Conservation (phyloP, 2,888 invertebrate species). For the Germaria angustata region DNA sequence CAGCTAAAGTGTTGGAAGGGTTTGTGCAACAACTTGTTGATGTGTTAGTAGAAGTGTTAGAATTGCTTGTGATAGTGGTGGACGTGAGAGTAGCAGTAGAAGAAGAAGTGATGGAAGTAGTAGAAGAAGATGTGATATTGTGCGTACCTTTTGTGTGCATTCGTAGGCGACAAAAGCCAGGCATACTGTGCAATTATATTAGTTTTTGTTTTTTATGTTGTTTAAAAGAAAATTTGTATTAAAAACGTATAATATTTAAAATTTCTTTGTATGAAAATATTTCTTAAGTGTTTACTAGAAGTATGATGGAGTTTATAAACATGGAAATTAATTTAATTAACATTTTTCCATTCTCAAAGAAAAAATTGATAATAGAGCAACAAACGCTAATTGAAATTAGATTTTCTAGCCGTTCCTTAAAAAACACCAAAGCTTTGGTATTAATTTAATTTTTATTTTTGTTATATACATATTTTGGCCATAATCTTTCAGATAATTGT, state of each 20-base stretch:
- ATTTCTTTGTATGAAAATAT: not conserved
- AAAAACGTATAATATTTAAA: conserved; percentile 16
- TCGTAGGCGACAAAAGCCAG: conserved; percentile 98
- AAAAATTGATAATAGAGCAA: conserved; percentile 3
- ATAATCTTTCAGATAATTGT: no score
- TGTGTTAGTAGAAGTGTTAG: conserved; percentile 68
- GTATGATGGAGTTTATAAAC: not conserved
- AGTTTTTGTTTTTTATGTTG: conserved; percentile 58
- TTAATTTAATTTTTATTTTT: not conserved
- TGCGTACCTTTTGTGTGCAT: conserved; percentile 90
- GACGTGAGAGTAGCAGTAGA: conserved; percentile 72
- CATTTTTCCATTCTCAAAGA: not conserved
- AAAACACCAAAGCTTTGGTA: no score
- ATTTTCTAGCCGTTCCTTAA: no score
- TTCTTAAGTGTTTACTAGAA: not conserved
- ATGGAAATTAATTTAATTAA: not conserved
- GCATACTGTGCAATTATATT: conserved; percentile 87
- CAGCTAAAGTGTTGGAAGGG: conserved; percentile 60
- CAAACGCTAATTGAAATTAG: no score
- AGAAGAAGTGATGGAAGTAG: conserved; percentile 73
- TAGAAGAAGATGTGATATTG: conserved; percentile 79
- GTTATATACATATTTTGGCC: no score
- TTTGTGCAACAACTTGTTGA: conserved; percentile 65
- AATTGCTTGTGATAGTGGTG: conserved; percentile 75
- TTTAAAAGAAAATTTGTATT: conserved; percentile 20